phyloP scores from a whole-genome alignment of 2,888 invertebrate species.

The Dermolepida albohirtum region DNA sequence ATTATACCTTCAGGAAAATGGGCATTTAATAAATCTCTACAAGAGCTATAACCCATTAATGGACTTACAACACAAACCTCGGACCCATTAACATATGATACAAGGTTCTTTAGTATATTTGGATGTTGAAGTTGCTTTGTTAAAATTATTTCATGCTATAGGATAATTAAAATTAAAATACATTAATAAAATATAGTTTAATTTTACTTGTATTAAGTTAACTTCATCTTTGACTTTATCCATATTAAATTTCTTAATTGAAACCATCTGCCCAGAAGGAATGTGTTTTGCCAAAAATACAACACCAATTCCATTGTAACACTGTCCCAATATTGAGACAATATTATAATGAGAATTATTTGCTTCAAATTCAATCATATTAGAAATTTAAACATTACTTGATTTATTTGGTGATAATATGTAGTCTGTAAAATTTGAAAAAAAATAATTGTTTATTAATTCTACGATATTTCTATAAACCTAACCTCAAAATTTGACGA shows the following conservation, averaged over 20 bases:
- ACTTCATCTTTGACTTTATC: constrained; percentile 75
- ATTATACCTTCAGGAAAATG: constrained; percentile 73
- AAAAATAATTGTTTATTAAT: no score
- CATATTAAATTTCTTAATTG: constrained; percentile 81
- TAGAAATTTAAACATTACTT: constrained; percentile 54
- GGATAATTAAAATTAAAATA: constrained; percentile 46
- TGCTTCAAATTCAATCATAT: constrained; percentile 63
- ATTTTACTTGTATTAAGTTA: constrained; percentile 68
- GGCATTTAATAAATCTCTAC: constrained; percentile 80
- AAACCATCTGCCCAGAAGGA: constrained; percentile 75
- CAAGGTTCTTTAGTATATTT: constrained; percentile 80
- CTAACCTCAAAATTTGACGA: constrained; percentile 1
- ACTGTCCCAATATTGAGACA: constrained; percentile 75
- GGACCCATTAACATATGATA: constrained; percentile 81
- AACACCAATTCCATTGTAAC: constrained; percentile 77
- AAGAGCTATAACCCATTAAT: constrained; percentile 87
- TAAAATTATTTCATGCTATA: constrained; percentile 82
- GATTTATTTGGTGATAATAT: not conserved
- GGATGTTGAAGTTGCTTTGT: constrained; percentile 83
- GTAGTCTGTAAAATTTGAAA: no score
- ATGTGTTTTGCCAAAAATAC: constrained; percentile 79
- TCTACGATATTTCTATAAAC: not conserved
- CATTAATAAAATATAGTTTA: not conserved
- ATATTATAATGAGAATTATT: constrained; percentile 75
- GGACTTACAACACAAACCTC: constrained; percentile 86